Base-by-base conservation (phyloP, 2,113 vertebrate genomes). In the Pelodiscus sinensis region DNA sequence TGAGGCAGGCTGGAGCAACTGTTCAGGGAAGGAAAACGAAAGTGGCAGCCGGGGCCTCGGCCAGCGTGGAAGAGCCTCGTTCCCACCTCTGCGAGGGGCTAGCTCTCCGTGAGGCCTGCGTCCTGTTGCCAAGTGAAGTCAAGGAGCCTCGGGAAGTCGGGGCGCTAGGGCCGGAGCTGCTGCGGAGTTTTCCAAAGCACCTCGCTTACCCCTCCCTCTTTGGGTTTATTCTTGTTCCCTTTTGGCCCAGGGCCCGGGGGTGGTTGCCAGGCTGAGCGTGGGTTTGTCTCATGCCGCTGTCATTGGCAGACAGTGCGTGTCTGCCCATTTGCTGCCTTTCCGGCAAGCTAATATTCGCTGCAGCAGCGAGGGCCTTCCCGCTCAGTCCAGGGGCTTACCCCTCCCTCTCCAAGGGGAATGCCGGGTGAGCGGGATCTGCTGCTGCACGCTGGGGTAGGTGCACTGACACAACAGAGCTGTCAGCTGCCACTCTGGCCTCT, bases 151-250 rank as follows among this genome's bases (percentile, higher is more conserved):
- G 21, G 16, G 38, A 71, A 71, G 65, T 35, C 65, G 16, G 62
- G 62, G 29, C 19, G 65, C 35, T 71, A 21, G 16, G 27, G 6
- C 27, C 13, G 57, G 57, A 62, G 60, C 60, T 31, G 14, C 27
- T 31, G 60, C 29, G 60, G 60, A 65, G 31, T 65, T 65, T 62
- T 65, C 60, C 14, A 25, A 60, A 24, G 54, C 4, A 52, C 0
- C 1, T n/a, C 0, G 2, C 1, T 4, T 56, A 55, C 5, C 4
- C 5, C 5, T 14, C 58, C n/a, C 2, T 3, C 83, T 31, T 11
- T 3, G 38, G 3, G 44, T 83, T 22, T 1, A 1, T 1, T 8
- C 25, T 13, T 55, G 68, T 25, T 19, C 9, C 19, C 68, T 29
- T 2, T 9, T 79, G 92, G 85, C 88, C 11, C 35, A 0, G 1